Evolutionary conservation across 2,888 invertebrate genomes (phyloP).

Genomic region (Disparrhopalites patrizii): DNA sequence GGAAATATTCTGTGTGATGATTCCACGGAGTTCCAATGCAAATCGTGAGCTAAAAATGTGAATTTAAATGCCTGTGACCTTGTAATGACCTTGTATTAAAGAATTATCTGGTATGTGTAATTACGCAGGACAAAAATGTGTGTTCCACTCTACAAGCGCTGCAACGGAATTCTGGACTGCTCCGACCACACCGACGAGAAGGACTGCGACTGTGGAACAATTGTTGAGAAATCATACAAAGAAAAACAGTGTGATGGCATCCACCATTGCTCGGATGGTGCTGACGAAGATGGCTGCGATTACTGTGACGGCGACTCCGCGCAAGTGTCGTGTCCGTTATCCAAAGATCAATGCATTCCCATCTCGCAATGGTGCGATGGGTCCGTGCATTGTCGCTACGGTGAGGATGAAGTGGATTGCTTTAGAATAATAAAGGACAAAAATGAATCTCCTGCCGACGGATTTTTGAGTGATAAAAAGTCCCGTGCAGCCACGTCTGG

Average conservation of each 20-base stretch:
- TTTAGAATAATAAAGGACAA: constrained; percentile 7
- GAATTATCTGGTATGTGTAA: neutral
- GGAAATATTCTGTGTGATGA: constrained; percentile 17
- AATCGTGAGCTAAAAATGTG: constrained; percentile 15
- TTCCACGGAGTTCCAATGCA: constrained; percentile 23
- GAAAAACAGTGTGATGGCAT: constrained; percentile 64
- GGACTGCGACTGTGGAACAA: constrained; percentile 13
- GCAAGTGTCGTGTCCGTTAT: constrained; percentile 14
- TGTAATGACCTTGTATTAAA: neutral
- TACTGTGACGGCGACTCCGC: neutral
- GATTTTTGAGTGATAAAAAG: constrained; percentile 17
- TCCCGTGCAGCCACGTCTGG: constrained; percentile 6
- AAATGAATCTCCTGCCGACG: neutral
- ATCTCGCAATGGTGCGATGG: constrained; percentile 26
- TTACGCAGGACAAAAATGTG: constrained; percentile 20
- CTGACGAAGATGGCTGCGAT: constrained; percentile 16
- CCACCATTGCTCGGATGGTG: constrained; percentile 61
- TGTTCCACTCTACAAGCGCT: constrained; percentile 6
- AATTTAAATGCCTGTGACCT: neutral
- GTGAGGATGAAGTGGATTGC: constrained; percentile 37
- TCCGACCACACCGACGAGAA: constrained; percentile 23
- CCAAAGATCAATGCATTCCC: neutral
- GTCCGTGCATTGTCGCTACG: constrained; percentile 23
- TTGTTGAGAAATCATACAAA: constrained; percentile 45
- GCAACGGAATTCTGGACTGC: constrained; percentile 20